phyloP scores from a whole-genome alignment of 2,113 vertebrate genomes.

The Rhinolophus ferrumequinum region DNA sequence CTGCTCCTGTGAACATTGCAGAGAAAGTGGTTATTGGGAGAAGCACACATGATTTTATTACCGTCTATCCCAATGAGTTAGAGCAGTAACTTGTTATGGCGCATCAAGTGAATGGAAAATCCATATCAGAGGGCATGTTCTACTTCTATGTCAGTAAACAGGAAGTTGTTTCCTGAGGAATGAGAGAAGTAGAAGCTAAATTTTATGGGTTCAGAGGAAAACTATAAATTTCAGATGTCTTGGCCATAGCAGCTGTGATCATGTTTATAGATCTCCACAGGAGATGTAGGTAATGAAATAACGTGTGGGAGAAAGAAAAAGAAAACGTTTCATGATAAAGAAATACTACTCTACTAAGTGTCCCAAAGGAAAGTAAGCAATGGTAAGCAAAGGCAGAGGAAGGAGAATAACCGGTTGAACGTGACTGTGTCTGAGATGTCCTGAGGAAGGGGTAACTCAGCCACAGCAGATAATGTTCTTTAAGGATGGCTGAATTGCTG shows the following conservation, averaged over 20 bases:
- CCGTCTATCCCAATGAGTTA: neutral
- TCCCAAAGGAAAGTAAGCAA: neutral
- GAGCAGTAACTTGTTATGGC: slow-evolving; percentile 57
- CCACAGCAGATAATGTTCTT: neutral
- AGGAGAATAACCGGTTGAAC: neutral
- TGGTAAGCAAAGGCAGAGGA: neutral
- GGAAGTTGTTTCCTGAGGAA: slow-evolving; percentile 64
- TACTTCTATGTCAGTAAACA: slow-evolving; percentile 62
- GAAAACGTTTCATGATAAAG: neutral
- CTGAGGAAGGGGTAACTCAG: neutral
- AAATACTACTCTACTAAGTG: neutral
- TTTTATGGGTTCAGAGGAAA: slow-evolving; percentile 69
- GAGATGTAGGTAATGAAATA: slow-evolving; percentile 13
- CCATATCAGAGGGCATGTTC: slow-evolving; percentile 55
- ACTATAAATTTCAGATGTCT: slow-evolving; percentile 71
- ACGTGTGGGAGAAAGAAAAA: neutral
- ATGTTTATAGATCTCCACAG: slow-evolving; percentile 50
- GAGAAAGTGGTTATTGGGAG: neutral
- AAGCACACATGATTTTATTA: slow-evolving; percentile 27
- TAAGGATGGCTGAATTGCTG: slow-evolving; percentile 8
- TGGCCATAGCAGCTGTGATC: neutral
- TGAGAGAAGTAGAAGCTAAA: slow-evolving; percentile 57
- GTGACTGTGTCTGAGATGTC: neutral
- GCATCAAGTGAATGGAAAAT: slow-evolving; percentile 66
- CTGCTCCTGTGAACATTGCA: neutral